Base-by-base conservation (phyloP, 37 sponge, comb jelly and placozoan species). In the Haliclona indistincta region DNA sequence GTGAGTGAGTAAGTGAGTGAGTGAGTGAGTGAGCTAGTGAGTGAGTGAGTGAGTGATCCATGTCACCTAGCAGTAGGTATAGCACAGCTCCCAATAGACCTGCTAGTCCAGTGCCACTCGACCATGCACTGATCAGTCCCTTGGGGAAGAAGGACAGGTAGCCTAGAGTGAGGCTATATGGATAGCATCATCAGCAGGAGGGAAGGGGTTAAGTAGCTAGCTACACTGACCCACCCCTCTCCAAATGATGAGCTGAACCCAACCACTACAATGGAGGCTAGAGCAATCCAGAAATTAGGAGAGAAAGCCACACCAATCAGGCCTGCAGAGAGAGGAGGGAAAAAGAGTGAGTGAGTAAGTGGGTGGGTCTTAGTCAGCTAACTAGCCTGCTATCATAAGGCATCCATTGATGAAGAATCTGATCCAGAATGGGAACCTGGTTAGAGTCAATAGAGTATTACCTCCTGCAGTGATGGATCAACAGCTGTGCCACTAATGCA, bases 21-120 rank as follows among this genome's bases (percentile, higher is more conserved):
- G n/a, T n/a, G n/a, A n/a, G n/a, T n/a, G n/a, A n/a, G n/a, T n/a
- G n/a, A n/a, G n/a, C n/a, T n/a, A n/a, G n/a, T n/a, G n/a, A 40
- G 77, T 76, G 77, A 40, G 77, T 76, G 81, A 56, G 17, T 5
- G 35, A 35, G n/a, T 55, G 54, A 13, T 19, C 53, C 19, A 38
- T 10, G 3, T 67, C 11, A 64, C 70, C 70, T 72, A 88, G 67
- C 35, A 62, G 60, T 28, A 88, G 40, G 66, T 88, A 88, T 5
- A 81, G 65, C n/a, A 73, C 55, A 2, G 88, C 82, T 15, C 88
- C 88, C 23, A 77, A n/a, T 35, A 88, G 39, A 23, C 88, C 88
- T 28, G 88, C 88, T 62, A 88, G 70, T 22, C 88, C 88, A 3
- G 88, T 88, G 34, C 88, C 88, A 69, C 82, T 81, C 43, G 78